Evolutionary conservation across 2,113 vertebrate species (phyloP).

Genomic region (Hemichromis elongatus): DNA sequence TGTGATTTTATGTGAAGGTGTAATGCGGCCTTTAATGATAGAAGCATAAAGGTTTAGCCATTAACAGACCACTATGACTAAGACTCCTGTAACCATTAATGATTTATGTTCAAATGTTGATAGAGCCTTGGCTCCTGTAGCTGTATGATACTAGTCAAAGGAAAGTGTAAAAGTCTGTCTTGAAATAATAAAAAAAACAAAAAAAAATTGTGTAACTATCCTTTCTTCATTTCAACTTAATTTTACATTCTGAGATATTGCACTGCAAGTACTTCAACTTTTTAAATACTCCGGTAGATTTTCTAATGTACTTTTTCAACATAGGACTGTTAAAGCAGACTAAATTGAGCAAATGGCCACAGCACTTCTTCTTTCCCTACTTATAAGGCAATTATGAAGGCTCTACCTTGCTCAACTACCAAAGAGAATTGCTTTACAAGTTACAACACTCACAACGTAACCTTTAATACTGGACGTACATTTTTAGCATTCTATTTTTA

Average conservation of each 20-base stretch:
- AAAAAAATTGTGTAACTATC: neutral
- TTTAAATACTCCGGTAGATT: neutral
- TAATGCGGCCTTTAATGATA: neutral
- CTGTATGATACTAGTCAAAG: neutral
- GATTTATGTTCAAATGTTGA: neutral
- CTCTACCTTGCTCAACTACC: neutral
- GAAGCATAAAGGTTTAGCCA: neutral
- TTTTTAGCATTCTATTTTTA: neutral
- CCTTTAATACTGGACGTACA: neutral
- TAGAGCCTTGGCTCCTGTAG: neutral
- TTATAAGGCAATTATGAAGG: neutral
- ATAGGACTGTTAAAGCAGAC: neutral
- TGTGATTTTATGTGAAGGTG: neutral
- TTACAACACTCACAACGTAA: neutral
- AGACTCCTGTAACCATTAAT: neutral
- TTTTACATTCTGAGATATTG: neutral
- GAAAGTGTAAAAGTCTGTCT: neutral
- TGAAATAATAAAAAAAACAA: neutral
- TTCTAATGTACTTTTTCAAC: neutral
- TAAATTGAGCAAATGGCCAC: neutral
- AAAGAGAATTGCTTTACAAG: neutral
- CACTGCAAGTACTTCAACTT: fast-evolving
- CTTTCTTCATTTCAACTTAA: neutral
- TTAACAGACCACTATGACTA: neutral
- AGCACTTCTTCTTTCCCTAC: neutral